These are phyloP conservation scores for Mesorhabditis belari DNA, from an alignment of 2,888 invertebrate genomes.

Conservation along the genomic window DNA sequence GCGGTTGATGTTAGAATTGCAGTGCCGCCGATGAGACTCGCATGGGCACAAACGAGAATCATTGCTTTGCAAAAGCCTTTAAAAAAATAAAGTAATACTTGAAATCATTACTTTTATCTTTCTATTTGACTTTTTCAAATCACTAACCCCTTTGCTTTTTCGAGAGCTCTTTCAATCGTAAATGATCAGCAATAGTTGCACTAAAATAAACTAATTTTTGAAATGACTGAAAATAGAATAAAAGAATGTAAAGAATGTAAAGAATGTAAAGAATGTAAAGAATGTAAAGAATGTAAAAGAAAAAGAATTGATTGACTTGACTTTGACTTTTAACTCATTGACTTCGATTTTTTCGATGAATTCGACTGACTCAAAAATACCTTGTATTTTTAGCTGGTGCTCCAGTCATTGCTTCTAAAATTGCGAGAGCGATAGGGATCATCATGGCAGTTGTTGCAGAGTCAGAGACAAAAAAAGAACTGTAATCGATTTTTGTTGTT, in stretches of 20 bases:
- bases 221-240: no score
- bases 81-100: no score
- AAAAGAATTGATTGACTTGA: no score
- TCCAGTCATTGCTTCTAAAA: constrained; percentile 72
- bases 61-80: constrained; percentile 8
- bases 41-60: constrained; percentile 24
- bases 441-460: constrained; percentile 70
- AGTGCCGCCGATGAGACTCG: constrained; percentile 28
- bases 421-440: constrained; percentile 82
- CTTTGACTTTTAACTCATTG: neutral
- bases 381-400: no score
- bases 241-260: no score
- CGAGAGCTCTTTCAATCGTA: neutral
- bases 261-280: no score
- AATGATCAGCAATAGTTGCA: neutral
- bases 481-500: neutral
- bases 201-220: no score
- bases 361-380: no score
- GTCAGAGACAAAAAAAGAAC: constrained; percentile 35
- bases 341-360: neutral
- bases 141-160: neutral
- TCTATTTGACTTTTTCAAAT: neutral
- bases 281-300: no score
- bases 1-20: constrained; percentile 28
- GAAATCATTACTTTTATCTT: no score